These are phyloP conservation scores for Stratiomys singularior DNA, from an alignment of 2,888 invertebrate genomes.

Conservation along the genomic window DNA sequence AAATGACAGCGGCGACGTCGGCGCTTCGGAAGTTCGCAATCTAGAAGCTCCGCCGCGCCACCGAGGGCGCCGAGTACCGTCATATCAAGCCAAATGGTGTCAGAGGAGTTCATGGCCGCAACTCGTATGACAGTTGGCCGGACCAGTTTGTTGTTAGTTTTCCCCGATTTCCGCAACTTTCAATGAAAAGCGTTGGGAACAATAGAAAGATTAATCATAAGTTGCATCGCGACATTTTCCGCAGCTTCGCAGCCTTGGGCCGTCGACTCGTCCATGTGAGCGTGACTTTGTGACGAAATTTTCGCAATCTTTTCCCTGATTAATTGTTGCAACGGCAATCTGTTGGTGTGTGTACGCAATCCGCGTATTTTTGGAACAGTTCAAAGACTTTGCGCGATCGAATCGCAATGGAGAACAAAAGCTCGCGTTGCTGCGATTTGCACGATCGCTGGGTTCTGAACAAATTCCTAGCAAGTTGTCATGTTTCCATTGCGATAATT, in stretches of 20 bases:
- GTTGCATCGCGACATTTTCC: not conserved
- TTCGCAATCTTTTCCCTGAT: constrained; percentile 14
- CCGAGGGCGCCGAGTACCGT: no score
- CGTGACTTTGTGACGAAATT: not conserved
- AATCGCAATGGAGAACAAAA: not conserved
- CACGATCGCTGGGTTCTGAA: no score
- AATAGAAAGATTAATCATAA: not conserved
- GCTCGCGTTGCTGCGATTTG: not conserved
- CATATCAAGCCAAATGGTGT: constrained; percentile 19
- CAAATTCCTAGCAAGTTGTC: no score
- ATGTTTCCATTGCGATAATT: not conserved
- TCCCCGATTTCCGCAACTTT: not conserved
- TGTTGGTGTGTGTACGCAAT: constrained; percentile 20
- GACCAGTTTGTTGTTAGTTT: constrained; percentile 19
- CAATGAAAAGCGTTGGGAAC: constrained; percentile 6
- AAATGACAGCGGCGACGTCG: constrained; percentile 6
- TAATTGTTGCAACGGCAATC: constrained; percentile 9
- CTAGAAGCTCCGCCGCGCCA: no score
- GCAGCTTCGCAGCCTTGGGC: not conserved
- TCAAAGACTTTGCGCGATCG: constrained; percentile 11
- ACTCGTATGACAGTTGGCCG: constrained; percentile 21
- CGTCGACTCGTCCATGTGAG: not conserved
- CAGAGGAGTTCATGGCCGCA: constrained; percentile 28
- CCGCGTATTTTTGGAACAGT: constrained; percentile 37
- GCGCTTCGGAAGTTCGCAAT: not conserved